A percentile compares a stretch with the other conserved stretches of the same genome.
phyloP scores from a whole-genome alignment of 2,113 vertebrate genomes.

The Isurus oxyrinchus region DNA sequence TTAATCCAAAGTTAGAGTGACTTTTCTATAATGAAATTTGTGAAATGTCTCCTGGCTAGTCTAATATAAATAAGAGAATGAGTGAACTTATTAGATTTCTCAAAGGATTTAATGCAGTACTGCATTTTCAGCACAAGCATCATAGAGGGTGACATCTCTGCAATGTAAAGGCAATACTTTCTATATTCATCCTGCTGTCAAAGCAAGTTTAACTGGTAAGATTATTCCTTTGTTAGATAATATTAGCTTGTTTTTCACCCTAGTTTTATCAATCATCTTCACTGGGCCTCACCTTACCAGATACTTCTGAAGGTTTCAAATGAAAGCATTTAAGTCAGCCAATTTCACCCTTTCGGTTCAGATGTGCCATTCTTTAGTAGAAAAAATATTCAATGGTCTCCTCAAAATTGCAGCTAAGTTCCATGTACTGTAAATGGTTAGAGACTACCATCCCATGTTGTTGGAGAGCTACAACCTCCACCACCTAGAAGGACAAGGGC shows the following conservation, averaged over 20 bases:
- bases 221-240: neutral
- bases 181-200: neutral
- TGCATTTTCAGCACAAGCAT: neutral
- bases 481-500: neutral
- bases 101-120: neutral
- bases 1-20: constrained; percentile 34
- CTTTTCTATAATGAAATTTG: neutral
- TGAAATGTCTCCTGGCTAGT: neutral
- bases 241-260: neutral
- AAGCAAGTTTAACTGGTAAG: neutral
- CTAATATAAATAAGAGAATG: neutral
- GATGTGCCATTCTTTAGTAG: neutral
- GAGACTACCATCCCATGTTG: neutral
- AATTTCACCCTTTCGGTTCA: neutral
- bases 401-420: neutral
- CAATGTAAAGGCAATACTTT: neutral
- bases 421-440: neutral
- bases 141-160: neutral
- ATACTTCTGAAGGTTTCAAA: neutral
- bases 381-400: neutral
- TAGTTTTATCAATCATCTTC: neutral
- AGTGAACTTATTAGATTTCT: neutral
- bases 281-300: neutral
- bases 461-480: neutral
- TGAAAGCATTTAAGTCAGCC: neutral